Evolutionary conservation across 1,140 invertebrate genomes (phyloP).

Genomic region (Drosophila santomea): DNA sequence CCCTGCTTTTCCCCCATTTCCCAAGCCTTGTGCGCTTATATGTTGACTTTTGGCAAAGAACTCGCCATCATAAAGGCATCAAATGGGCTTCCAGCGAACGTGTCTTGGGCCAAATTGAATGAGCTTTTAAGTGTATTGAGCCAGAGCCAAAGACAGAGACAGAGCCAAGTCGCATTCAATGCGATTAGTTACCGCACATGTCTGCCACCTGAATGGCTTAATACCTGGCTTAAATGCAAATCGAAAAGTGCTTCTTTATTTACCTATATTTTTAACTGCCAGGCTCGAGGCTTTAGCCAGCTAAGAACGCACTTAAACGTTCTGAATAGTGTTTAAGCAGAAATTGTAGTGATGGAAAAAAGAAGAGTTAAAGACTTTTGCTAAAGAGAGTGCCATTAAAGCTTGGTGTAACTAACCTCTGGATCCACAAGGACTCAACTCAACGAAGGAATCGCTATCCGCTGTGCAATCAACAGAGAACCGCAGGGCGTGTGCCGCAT

Average conservation of each 20-base stretch:
- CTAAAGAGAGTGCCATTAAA: conserved; percentile 4
- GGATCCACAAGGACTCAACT: neutral
- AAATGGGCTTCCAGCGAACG: conserved; percentile 63
- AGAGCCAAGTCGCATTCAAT: conserved; percentile 37
- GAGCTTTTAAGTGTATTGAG: conserved; percentile 78
- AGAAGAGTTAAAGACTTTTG: too few species aligned
- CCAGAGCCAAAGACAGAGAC: conserved; percentile 14
- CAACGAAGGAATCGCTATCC: conserved; percentile 11
- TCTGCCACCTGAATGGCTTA: conserved; percentile 42
- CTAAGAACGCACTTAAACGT: too few species aligned
- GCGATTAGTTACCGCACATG: conserved; percentile 47
- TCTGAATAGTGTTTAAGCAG: too few species aligned
- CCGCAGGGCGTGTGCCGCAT: conserved; percentile 54
- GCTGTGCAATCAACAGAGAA: conserved; percentile 61
- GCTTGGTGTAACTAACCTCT: conserved; percentile 6
- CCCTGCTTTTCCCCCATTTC: neutral
- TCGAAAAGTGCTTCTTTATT: conserved; percentile 2
- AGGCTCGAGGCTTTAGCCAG: neutral
- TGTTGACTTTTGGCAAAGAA: conserved; percentile 59
- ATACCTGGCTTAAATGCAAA: conserved; percentile 43
- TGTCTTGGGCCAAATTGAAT: conserved; percentile 74
- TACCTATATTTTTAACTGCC: conserved; percentile 14
- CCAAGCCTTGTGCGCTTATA: conserved; percentile 3
- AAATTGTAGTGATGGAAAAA: too few species aligned
- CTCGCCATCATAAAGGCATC: conserved; percentile 75